Evolutionary conservation across 2,797 vertebrate species (phyloP).

Genomic region (Babyrousa celebensis): DNA sequence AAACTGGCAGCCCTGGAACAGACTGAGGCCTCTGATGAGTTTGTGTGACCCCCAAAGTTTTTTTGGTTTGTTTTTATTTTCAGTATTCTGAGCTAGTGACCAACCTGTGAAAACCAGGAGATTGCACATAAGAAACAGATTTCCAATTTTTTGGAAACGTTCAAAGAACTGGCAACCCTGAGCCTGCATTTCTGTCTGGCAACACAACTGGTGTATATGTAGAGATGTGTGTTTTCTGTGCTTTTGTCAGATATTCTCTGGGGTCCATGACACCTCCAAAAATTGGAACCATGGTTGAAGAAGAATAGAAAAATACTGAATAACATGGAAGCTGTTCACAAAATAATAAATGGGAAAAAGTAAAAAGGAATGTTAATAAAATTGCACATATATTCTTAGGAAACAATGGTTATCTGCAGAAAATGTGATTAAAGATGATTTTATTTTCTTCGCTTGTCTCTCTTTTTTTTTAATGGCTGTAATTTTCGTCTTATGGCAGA

Average conservation of each 20-base stretch:
- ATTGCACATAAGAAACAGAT: slow-evolving; percentile 52
- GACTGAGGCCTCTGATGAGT: neutral
- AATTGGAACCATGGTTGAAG: slow-evolving; percentile 3
- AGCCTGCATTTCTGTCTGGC: neutral
- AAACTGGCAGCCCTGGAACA: slow-evolving; percentile 18
- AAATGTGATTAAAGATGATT: slow-evolving; percentile 53
- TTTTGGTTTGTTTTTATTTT: slow-evolving; percentile 65
- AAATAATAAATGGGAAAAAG: neutral
- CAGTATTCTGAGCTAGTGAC: slow-evolving; percentile 23
- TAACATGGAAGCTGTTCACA: neutral
- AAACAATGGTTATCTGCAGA: neutral
- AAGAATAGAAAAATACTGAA: neutral
- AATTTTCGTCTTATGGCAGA: no score
- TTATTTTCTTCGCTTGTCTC: slow-evolving; percentile 38
- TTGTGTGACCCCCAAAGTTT: neutral
- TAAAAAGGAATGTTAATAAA: neutral
- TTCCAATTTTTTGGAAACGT: slow-evolving; percentile 54
- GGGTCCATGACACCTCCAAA: neutral
- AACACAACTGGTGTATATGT: neutral
- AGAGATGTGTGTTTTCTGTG: neutral
- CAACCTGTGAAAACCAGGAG: slow-evolving; percentile 50
- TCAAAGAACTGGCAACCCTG: neutral
- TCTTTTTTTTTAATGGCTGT: no score
- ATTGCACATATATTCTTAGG: neutral
- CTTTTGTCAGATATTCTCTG: neutral